A percentile compares a stretch with the other conserved stretches of the same genome.
Evolutionary conservation across 1,140 invertebrate genomes (phyloP).

Genomic region (Oppia nitens): DNA sequence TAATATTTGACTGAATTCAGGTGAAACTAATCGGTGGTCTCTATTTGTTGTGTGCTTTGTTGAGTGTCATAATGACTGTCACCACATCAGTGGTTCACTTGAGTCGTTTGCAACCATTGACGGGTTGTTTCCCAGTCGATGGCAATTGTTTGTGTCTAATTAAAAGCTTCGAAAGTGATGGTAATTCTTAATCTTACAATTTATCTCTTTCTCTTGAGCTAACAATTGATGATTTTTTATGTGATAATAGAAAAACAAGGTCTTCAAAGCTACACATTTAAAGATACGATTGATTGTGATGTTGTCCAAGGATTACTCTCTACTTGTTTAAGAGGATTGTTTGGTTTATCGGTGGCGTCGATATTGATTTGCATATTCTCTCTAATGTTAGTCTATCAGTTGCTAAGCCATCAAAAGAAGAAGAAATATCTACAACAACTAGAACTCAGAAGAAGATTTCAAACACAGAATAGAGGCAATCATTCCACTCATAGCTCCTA

Average conservation of each 20-base stretch:
- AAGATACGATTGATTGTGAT: slow-evolving; percentile 63
- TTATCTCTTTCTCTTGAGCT: not conserved
- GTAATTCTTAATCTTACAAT: not conserved
- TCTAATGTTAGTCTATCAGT: slow-evolving; percentile 73
- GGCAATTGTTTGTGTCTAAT: no score
- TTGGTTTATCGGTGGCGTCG: slow-evolving; percentile 68
- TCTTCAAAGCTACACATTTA: slow-evolving; percentile 43
- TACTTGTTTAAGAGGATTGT: slow-evolving; percentile 64
- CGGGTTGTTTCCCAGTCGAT: no score
- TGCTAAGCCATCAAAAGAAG: slow-evolving; percentile 67
- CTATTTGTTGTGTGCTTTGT: slow-evolving; percentile 59
- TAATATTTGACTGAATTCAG: slow-evolving; percentile 30
- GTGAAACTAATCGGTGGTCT: slow-evolving; percentile 69
- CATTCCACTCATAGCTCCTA: not conserved
- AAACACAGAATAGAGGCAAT: not conserved
- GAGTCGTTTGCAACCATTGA: slow-evolving; percentile 66
- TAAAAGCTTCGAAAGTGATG: not conserved
- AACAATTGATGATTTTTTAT: no score
- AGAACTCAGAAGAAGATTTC: slow-evolving; percentile 2
- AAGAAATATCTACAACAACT: slow-evolving; percentile 57
- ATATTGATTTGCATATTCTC: slow-evolving; percentile 76
- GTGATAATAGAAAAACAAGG: no score
- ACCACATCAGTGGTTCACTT: slow-evolving; percentile 84
- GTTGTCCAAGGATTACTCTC: slow-evolving; percentile 70
- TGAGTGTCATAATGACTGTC: slow-evolving; percentile 66